phyloP scores from a whole-genome alignment of 2,888 invertebrate genomes.

The Linnaemya tessellans region DNA sequence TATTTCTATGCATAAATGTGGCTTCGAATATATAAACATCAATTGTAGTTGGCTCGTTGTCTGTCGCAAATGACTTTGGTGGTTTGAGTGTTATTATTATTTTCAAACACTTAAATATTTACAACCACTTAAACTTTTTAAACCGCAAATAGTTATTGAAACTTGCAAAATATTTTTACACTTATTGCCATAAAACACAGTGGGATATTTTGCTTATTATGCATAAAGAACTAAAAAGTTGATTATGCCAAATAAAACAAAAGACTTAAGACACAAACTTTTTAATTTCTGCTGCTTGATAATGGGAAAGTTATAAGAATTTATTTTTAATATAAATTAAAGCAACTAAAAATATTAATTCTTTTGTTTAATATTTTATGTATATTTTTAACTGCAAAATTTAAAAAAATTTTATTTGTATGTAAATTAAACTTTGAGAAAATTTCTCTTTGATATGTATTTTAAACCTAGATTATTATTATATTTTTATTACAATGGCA shows the following conservation, averaged over 20 bases:
- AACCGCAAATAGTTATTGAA: slow-evolving; percentile 51
- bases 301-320: neutral
- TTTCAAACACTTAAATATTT: neutral
- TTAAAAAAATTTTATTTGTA: too few species aligned
- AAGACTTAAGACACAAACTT: slow-evolving; percentile 38
- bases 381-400: too few species aligned
- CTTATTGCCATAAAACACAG: neutral
- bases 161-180: slow-evolving; percentile 20
- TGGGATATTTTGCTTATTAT: neutral
- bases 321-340: too few species aligned
- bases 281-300: neutral
- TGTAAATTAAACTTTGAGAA: too few species aligned
- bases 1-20: neutral
- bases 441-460: too few species aligned
- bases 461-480: too few species aligned
- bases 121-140: neutral
- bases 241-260: neutral
- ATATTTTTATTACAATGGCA: too few species aligned
- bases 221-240: neutral
- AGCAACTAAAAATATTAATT: too few species aligned
- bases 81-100: neutral
- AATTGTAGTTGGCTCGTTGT: neutral
- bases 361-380: too few species aligned
- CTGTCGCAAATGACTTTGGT: slow-evolving; percentile 8
- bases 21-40: neutral